Percentiles rank a stretch among this genome's conserved stretches.
Conservation (phyloP, 2,797 vertebrate species). For the Chelon labrosus region DNA sequence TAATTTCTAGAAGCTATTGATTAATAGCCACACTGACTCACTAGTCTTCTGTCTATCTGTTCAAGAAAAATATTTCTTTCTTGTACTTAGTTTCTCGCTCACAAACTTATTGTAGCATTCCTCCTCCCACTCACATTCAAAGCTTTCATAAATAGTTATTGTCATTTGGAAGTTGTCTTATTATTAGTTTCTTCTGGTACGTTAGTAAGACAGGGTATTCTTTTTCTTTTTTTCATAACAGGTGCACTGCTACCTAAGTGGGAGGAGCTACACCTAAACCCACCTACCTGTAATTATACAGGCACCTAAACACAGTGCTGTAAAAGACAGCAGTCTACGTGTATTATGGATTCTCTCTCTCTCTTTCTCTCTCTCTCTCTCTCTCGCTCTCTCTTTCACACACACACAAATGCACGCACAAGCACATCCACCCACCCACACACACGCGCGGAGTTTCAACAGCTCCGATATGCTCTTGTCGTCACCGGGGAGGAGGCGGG, state of each 20-base stretch:
- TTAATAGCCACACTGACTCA: background rate
- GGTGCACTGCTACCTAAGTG: background rate
- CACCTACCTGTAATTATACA: background rate
- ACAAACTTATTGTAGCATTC: constrained; percentile 3
- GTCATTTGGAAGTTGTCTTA: background rate
- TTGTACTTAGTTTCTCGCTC: background rate
- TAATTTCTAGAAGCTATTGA: background rate
- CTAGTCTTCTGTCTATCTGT: background rate
- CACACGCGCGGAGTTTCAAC: constrained; percentile 33
- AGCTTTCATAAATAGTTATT: background rate
- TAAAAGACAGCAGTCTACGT: constrained; percentile 1
- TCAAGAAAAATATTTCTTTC: background rate
- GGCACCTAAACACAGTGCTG: background rate
- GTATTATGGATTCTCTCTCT: background rate
- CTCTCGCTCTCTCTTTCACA: background rate
- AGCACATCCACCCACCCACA: constrained; percentile 8
- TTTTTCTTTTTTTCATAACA: background rate
- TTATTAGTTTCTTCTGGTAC: background rate
- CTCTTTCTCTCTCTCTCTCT: background rate
- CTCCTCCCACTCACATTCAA: constrained; percentile 64
- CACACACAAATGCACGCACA: background rate
- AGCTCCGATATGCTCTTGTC: constrained; percentile 51
- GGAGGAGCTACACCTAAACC: background rate
- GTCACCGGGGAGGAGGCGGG: constrained; percentile 75
- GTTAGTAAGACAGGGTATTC: background rate